A percentile compares a stretch with the other conserved stretches of the same genome.
These are phyloP conservation scores for Gadus chalcogrammus DNA, from an alignment of 2,113 vertebrate species.

Conservation along the genomic window DNA sequence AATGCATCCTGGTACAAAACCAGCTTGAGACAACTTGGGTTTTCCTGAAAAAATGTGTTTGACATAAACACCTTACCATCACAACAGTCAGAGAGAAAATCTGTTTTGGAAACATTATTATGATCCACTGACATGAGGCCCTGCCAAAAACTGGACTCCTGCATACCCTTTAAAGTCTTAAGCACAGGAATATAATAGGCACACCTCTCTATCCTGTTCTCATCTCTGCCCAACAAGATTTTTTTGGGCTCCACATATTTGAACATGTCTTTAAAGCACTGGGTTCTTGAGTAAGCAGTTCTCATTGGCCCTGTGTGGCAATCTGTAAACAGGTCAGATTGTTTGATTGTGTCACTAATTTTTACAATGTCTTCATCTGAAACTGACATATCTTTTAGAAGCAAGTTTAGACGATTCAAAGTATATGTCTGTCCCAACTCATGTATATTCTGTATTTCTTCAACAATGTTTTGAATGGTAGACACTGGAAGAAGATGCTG, in stretches of 20 bases:
- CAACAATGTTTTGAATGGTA: conserved; percentile 15
- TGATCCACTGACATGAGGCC: neutral
- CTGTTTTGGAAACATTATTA: conserved; percentile 1
- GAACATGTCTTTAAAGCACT: conserved; percentile 22
- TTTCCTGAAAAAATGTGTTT: conserved; percentile 28
- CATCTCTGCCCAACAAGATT: conserved; percentile 16
- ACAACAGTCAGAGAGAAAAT: conserved; percentile 7
- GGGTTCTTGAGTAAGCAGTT: conserved; percentile 18
- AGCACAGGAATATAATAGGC: conserved; percentile 25
- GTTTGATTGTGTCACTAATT: conserved; percentile 29
- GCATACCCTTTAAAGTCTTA: conserved; percentile 20
- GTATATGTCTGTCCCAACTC: conserved; percentile 13
- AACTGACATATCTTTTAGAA: conserved; percentile 10
- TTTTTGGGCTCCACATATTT: conserved; percentile 24
- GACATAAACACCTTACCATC: conserved; percentile 30
- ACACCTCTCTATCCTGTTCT: conserved; percentile 25
- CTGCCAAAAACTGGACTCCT: conserved; percentile 1
- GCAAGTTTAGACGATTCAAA: conserved; percentile 18
- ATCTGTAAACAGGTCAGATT: conserved; percentile 29
- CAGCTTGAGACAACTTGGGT: conserved; percentile 26
- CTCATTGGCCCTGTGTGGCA: conserved; percentile 20
- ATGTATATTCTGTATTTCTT: conserved; percentile 10
- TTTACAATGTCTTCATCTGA: conserved; percentile 35
- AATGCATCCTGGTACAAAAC: conserved; percentile 36
- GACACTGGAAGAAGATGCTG: conserved; percentile 14